A percentile compares a stretch with the other conserved stretches of the same genome.
phyloP scores from a whole-genome alignment of 2,113 vertebrate genomes.

The Suricata suricatta region DNA sequence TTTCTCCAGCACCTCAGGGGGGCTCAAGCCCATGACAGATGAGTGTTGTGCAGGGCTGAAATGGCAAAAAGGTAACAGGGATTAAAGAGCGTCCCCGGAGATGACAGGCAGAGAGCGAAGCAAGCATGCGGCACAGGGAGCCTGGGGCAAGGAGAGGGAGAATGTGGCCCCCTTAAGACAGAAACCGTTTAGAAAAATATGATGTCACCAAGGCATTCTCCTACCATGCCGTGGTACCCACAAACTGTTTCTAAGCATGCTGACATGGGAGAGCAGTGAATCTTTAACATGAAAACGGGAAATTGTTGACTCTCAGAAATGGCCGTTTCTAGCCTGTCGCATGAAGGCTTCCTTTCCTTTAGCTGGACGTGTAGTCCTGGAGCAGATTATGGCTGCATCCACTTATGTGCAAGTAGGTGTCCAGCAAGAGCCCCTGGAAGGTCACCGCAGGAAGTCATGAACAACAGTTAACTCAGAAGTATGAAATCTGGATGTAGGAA shows the following conservation, averaged over 20 bases:
- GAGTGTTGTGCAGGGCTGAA: background rate
- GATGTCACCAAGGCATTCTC: background rate
- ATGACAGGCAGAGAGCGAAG: background rate
- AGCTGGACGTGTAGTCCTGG: accelerated
- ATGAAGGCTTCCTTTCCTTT: background rate
- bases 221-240: background rate
- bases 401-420: background rate
- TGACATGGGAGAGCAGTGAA: background rate
- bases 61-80: background rate
- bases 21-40: background rate
- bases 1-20: background rate
- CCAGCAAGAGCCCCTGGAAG: background rate
- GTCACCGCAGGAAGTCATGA: background rate
- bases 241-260: background rate
- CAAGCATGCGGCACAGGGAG: background rate
- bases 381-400: no score
- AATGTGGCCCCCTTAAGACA: background rate
- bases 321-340: background rate
- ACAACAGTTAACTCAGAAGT: background rate
- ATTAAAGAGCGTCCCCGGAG: background rate
- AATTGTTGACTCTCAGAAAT: background rate
- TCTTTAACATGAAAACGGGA: background rate
- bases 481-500: background rate
- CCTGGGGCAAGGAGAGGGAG: background rate
- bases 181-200: background rate